Conservation (phyloP, 2,888 invertebrate species). For the Chorisops tibialis region DNA sequence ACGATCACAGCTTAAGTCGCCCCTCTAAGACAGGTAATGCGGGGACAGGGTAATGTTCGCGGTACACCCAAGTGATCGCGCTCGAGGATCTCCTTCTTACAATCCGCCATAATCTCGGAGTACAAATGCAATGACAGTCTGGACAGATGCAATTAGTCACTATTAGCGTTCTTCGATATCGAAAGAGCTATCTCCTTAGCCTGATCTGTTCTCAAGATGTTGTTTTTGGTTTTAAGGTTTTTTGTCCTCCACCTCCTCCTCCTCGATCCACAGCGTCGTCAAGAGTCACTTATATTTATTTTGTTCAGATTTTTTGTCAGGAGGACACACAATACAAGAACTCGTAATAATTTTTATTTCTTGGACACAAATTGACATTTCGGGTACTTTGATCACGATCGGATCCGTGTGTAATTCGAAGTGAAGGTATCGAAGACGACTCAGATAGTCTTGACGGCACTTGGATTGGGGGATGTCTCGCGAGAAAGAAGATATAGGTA, state of each 20-base stretch:
- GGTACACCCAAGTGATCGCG: not conserved
- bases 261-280: not conserved
- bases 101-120: conserved; percentile 15
- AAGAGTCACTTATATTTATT: conserved; percentile 18
- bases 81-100: conserved; percentile 3
- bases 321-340: conserved; percentile 18
- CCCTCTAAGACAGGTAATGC: too few relatives aligned
- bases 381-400: conserved; percentile 29
- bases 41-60: not conserved
- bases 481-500: too few relatives aligned
- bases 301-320: conserved; percentile 12
- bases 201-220: not conserved
- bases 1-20: too few relatives aligned
- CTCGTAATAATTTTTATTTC: conserved; percentile 31
- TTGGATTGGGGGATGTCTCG: too few relatives aligned
- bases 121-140: conserved; percentile 30
- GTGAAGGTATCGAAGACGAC: too few relatives aligned
- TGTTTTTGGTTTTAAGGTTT: not conserved
- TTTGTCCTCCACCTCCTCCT: not conserved
- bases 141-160: conserved; percentile 32
- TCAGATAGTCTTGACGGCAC: too few relatives aligned
- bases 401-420: not conserved
- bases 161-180: conserved; percentile 31
- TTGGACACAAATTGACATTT: conserved; percentile 32
- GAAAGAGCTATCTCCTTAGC: conserved; percentile 20